Percentiles rank a stretch among this genome's conserved stretches.
Conservation (phyloP, 2,888 invertebrate genomes). For the Camponotus fellah region DNA sequence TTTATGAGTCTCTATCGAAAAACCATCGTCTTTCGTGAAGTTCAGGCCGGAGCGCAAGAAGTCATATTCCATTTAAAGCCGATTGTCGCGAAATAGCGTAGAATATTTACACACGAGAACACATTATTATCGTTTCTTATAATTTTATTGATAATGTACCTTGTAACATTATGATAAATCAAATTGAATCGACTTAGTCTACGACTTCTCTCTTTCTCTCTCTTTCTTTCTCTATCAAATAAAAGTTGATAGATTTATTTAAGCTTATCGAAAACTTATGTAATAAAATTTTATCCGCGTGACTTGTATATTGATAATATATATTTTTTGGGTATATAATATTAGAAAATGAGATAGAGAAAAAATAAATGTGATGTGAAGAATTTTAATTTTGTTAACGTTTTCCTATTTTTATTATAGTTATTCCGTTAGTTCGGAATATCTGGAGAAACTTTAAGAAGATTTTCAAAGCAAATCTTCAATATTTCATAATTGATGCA, state of each 20-base stretch:
- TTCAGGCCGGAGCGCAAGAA: constrained; percentile 24
- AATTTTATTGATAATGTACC: constrained; percentile 9
- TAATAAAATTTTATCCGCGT: not conserved
- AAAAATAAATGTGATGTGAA: not conserved
- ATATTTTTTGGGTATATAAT: not conserved
- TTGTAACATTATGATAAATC: constrained; percentile 7
- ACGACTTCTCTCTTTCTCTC: not conserved
- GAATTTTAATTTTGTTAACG: not conserved
- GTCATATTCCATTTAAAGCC: constrained; percentile 27
- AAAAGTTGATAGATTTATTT: constrained; percentile 1
- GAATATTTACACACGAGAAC: constrained; percentile 31
- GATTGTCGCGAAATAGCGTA: constrained; percentile 20
- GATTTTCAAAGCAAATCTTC: not conserved
- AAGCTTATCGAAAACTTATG: not conserved
- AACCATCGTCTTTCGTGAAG: constrained; percentile 25
- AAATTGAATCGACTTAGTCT: not conserved
- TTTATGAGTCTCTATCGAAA: constrained; percentile 44
- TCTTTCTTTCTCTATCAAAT: not conserved
- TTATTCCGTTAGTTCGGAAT: not conserved
- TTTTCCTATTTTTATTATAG: not conserved
- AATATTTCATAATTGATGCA: not conserved
- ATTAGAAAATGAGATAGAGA: not conserved
- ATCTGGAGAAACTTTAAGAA: not conserved
- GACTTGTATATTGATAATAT: not conserved
- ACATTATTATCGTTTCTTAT: constrained; percentile 22